phyloP scores from a whole-genome alignment of 2,888 invertebrate genomes.

The Nomada goodeniana region DNA sequence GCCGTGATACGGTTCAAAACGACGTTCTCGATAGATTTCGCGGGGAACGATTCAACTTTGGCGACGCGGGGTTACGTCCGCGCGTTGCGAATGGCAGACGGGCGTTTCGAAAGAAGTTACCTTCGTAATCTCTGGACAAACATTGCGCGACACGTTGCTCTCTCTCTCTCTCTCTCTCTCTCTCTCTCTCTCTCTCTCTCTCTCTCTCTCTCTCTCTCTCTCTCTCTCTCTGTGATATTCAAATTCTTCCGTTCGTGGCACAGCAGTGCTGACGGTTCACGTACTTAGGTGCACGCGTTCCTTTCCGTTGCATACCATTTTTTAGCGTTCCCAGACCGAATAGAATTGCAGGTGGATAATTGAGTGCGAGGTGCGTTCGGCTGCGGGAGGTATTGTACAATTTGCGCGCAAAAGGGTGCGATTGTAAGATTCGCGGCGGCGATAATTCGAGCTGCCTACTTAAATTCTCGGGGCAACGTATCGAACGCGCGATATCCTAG shows the following conservation, averaged over 20 bases:
- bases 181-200: neutral
- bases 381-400: too few species aligned
- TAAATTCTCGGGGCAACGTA: too few species aligned
- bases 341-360: neutral
- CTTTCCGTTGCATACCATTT: too few species aligned
- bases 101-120: constrained; percentile 26
- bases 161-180: neutral
- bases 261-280: constrained; percentile 1
- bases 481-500: neutral
- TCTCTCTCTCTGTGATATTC: neutral
- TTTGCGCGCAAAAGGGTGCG: neutral
- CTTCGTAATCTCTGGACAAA: constrained; percentile 39
- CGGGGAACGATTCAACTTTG: neutral
- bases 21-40: neutral
- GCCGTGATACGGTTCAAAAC: too few species aligned
- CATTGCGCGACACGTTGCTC: constrained; percentile 16
- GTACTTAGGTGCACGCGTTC: neutral
- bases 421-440: neutral
- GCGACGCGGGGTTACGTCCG: too few species aligned
- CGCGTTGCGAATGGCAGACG: constrained; percentile 3
- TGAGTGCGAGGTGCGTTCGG: neutral
- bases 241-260: constrained; percentile 37
- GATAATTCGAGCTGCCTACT: neutral
- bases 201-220: neutral
- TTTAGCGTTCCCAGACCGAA: too few species aligned